Percentiles rank a stretch among this genome's conserved stretches.
Evolutionary conservation across 2,113 vertebrate species (phyloP).

Genomic region (Chitala chitala): DNA sequence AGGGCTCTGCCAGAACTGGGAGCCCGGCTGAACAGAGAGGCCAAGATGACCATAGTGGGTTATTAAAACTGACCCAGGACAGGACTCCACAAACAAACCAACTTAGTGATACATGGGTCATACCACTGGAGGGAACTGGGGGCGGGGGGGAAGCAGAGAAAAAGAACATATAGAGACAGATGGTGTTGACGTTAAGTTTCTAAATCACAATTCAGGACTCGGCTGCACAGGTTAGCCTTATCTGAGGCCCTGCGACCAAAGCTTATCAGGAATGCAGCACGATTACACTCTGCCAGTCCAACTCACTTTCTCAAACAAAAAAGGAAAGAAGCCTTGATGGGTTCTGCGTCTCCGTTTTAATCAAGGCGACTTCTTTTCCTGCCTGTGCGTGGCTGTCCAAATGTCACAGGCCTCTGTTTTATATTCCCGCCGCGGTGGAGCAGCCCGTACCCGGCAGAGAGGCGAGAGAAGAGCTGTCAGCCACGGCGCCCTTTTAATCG

Average conservation of each 20-base stretch:
- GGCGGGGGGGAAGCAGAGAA: background rate
- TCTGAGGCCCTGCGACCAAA: background rate
- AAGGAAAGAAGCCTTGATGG: background rate
- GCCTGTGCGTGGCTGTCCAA: background rate
- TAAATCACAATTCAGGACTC: background rate
- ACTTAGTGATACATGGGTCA: too few relatives aligned
- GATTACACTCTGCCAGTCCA: background rate
- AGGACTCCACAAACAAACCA: background rate
- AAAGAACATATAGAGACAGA: too few relatives aligned
- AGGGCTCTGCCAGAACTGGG: background rate
- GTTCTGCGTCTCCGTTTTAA: background rate
- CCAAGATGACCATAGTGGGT: background rate
- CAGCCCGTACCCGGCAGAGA: background rate
- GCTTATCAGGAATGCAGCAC: background rate
- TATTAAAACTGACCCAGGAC: background rate
- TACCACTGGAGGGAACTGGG: background rate
- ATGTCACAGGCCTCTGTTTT: constrained; percentile 2
- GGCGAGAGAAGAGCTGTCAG: background rate
- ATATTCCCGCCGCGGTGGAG: background rate
- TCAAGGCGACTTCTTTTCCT: background rate
- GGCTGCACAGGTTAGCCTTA: background rate
- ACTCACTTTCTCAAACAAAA: background rate
- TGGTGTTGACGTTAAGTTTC: background rate
- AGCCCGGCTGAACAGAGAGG: background rate
- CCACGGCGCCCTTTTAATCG: constrained; percentile 9